A percentile compares a stretch with the other conserved stretches of the same genome.
Evolutionary conservation across 2,797 vertebrate species (phyloP).

Genomic region (Taenioides sp.): DNA sequence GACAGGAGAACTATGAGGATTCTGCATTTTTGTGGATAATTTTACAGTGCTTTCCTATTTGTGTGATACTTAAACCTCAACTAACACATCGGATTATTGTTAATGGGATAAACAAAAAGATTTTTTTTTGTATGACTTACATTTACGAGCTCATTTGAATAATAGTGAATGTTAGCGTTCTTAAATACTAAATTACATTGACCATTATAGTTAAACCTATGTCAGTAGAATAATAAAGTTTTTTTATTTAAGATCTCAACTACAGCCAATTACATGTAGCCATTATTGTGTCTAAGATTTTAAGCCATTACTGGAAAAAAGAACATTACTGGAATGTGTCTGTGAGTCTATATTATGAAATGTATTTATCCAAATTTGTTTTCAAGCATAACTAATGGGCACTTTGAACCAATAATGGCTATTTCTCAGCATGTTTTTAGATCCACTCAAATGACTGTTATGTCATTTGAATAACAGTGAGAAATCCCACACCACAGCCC

Average conservation of each 20-base stretch:
- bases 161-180: no score
- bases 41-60: no score
- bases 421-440: not conserved
- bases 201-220: no score
- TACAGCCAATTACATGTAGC: not conserved
- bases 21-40: no score
- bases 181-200: no score
- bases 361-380: not conserved
- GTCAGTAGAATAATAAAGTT: not conserved
- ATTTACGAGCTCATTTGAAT: no score
- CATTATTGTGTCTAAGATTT: not conserved
- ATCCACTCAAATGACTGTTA: not conserved
- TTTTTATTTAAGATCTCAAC: not conserved
- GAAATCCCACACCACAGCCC: conserved; percentile 2
- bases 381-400: not conserved
- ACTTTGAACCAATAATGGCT: not conserved
- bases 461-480: conserved; percentile 9
- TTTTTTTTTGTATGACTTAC: no score
- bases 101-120: no score
- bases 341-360: not conserved
- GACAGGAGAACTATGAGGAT: no score
- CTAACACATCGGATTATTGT: no score
- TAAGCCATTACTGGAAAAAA: not conserved
- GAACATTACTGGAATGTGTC: no score
- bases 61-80: no score